Base-by-base conservation (phyloP, 1,140 invertebrate species). In the Nasonia vitripennis region DNA sequence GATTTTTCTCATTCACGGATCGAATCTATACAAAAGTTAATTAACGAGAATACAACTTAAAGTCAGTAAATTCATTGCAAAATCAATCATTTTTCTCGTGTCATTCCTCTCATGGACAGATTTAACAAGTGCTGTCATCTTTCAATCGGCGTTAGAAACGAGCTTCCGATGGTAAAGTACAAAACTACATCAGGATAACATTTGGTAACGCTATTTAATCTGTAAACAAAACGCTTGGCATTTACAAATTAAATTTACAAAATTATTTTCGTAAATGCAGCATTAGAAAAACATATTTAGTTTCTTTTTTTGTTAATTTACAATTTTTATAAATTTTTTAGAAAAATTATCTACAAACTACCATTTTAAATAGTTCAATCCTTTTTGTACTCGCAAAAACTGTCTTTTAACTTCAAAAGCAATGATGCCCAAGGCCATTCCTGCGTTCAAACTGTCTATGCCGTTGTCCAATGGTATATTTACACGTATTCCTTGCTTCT, bases 401-500 rank as follows among this genome's bases (percentile, higher is more conserved):
- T 98, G 97, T 91, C 95, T 95, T 89, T 95, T 95, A 70, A 98
- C 95, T 95, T 99, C 98, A 94, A 97, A 99, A 17, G 96, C 93
- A 87, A 99, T 95, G 67, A 99, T 94, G 68, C 97, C 96, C 41
- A 96, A 92, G 6, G 98, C 97, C 89, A 97, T 95, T 14, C 96
- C 95, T 71, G 95, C 95, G 91, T 99, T 99, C 62, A 99, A 93
- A 93, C 98, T 99, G 67, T 99, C 97, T 2, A 98, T 94, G 14
- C 95, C 94, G 91, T 95, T 95, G 84, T 94, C 94, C 85, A 98
- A 91, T 1, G 98, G 98, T 88, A 99, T 96, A 90, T 96, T 95
- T 17, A 98, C 86, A 88, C 96, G 94, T 45, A 94, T 89, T 62
- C 96, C 96, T 86, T 94, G 94, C 87, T 90, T 92, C 20, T 93